Percentiles rank a stretch among this genome's conserved stretches.
phyloP scores from a whole-genome alignment of 35 echinoderm and acorn worm species.

The Anneissia japonica region DNA sequence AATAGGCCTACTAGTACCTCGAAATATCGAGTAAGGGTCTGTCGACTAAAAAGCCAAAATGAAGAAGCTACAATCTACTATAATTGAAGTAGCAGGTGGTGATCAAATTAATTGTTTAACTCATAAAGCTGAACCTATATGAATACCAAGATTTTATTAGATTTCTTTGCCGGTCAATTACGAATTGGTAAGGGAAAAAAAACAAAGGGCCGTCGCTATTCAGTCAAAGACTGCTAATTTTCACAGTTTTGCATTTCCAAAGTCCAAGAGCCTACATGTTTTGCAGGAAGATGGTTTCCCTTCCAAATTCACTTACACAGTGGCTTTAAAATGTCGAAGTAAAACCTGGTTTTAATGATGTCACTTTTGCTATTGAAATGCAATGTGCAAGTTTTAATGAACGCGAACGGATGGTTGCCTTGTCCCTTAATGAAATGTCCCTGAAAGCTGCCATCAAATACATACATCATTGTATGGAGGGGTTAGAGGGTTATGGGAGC shows the following conservation, averaged over 20 bases:
- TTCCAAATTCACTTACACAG: slow-evolving; percentile 3
- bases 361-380: neutral
- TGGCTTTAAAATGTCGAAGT: slow-evolving; percentile 12
- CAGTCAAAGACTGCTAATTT: neutral
- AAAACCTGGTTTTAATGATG: slow-evolving; percentile 16
- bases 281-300: slow-evolving; percentile 14
- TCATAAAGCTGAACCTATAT: too few species aligned
- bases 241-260: slow-evolving; percentile 8
- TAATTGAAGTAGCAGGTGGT: too few species aligned
- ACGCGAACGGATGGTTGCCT: neutral
- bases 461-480: slow-evolving; percentile 1
- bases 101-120: too few species aligned
- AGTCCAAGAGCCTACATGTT: slow-evolving; percentile 9
- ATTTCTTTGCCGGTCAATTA: slow-evolving; percentile 23
- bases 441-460: slow-evolving; percentile 11
- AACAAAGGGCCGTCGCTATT: neutral
- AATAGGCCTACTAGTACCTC: too few species aligned
- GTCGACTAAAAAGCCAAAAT: too few species aligned
- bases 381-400: neutral
- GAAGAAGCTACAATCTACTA: too few species aligned
- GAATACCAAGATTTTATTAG: too few species aligned
- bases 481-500: neutral
- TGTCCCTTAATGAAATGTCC: slow-evolving; percentile 5
- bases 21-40: too few species aligned
- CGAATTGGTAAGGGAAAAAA: neutral